phyloP scores from a whole-genome alignment of 1,140 invertebrate genomes.

The Cydia amplana region DNA sequence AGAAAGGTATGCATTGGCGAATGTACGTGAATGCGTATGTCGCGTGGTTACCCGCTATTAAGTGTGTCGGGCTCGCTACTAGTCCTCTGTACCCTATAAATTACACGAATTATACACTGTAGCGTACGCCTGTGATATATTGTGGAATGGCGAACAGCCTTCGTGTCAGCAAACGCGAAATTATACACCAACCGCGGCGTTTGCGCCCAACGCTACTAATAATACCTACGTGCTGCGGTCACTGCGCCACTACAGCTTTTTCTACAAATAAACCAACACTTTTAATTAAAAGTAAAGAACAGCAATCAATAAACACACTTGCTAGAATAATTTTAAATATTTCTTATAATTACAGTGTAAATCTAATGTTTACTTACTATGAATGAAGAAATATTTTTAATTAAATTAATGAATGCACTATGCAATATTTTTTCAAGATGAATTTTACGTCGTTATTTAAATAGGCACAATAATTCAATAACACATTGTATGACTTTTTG shows the following conservation, averaged over 20 bases:
- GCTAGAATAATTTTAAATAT: background rate
- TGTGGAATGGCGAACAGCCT: constrained; percentile 62
- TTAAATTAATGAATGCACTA: no score
- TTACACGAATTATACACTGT: constrained; percentile 75
- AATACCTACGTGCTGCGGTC: constrained; percentile 35
- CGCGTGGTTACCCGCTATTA: constrained; percentile 73
- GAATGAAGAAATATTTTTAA: no score
- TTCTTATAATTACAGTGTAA: background rate
- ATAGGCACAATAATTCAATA: constrained; percentile 1
- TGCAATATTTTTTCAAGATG: background rate
- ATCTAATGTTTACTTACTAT: background rate
- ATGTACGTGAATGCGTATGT: constrained; percentile 55
- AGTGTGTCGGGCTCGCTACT: constrained; percentile 59
- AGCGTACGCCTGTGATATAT: constrained; percentile 72
- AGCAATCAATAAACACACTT: background rate
- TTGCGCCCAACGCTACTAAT: constrained; percentile 63
- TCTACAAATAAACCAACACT: constrained; percentile 28
- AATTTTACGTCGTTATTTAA: background rate
- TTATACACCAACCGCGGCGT: constrained; percentile 67
- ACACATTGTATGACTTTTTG: background rate
- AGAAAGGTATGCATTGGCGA: constrained; percentile 28
- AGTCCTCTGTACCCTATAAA: constrained; percentile 66
- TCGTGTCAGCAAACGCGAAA: constrained; percentile 71
- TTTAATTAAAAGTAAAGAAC: constrained; percentile 5
- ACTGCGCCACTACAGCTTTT: constrained; percentile 9